Base-by-base conservation (phyloP, 2,797 vertebrate genomes). In the Capromys pilorides region DNA sequence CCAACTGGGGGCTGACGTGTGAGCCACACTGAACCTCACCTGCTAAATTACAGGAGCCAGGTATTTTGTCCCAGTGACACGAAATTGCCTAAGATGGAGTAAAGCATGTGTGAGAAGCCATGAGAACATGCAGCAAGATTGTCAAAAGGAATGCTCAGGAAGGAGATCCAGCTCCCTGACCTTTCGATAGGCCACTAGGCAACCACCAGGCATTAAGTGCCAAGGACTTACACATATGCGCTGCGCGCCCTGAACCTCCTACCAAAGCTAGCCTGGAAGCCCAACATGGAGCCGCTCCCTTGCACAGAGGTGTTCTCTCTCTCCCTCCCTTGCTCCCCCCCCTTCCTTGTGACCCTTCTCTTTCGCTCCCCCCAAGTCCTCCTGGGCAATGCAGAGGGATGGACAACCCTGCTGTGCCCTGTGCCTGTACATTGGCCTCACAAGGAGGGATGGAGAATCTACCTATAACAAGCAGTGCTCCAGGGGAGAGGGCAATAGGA, bases 331-430 rank as follows among this genome's bases (percentile, higher is more conserved):
- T 7, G 4, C 67, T 71, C 14, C 21, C 18, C 9, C n/a, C n/a
- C 36, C 2, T 54, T 54, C 54, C 18, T 19, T 3, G 14, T 57
- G 4, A 14, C 4, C 16, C 54, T 57, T 57, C 54, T 57, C 1
- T 5, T 14, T 57, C 54, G 14, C 54, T 57, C 54, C 39, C 39
- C 12, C 2, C 57, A n/a, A 64, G 51, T 14, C 33, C 51, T 51
- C 7, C 0, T 0, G 1, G 18, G 21, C 14, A 0, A 0, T 2
- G 45, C 45, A 51, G 54, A 14, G 0, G 57, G 73, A 28, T 2
- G 33, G 26, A 12, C 51, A 51, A 2, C 4, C 7, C 31, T 19
- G 28, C 83, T 49, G 11, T 1, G 1, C 67, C 5, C 2, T 5
- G 18, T 33, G 18, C 24, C 41, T 83, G 16, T 8, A 7, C n/a